Evolutionary conservation across 2,113 vertebrate species (phyloP), one percentile per base, ranked within the genome.

Genomic region (Halcyon senegalensis): DNA sequence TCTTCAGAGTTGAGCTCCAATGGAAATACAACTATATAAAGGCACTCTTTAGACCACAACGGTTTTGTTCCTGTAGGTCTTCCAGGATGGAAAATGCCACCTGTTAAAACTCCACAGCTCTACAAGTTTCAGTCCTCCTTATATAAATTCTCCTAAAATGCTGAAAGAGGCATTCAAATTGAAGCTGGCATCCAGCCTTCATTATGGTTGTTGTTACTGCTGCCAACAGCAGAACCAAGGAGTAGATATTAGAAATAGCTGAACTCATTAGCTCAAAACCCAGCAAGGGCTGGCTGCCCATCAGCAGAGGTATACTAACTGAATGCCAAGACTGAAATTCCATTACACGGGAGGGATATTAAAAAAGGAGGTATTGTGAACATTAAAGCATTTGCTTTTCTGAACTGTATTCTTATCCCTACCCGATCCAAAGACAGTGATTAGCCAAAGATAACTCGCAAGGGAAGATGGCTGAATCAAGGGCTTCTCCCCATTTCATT

Each of bases 151-250:
- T 81, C 91, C 62, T 59, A 53, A 92, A 89, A 84, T 37, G 48
- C 73, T 81, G 83, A 94, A 92, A 88, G 68, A 43, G 18, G 63
- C 56, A 80, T 84, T 90, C 79, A 92, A 78, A 78, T 3, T 35
- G 59, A 88, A 90, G 44, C 50, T 92, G 86, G 88, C 83, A 94
- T 31, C 39, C 39, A 82, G 76, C 76, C 90, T 79, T 90, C 88
- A 79, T 90, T 86, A 93, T 73, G 41, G 68, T 70, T 2, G 43
- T 64, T 78, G 46, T 18, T 74, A 63, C 56, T 84, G 73, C 83
- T 90, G 90, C 88, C 88, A 95, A 94, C 24, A 96, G 66, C 62
- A 93, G 64, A 93, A 95, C 80, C 86, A 92, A 96, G 69, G 60
- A 92, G 46, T 9, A 94, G 89, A 81, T 95, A 94, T 44, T 78